Conservation (phyloP, 1,140 invertebrate genomes). For the Meteorus sp. region DNA sequence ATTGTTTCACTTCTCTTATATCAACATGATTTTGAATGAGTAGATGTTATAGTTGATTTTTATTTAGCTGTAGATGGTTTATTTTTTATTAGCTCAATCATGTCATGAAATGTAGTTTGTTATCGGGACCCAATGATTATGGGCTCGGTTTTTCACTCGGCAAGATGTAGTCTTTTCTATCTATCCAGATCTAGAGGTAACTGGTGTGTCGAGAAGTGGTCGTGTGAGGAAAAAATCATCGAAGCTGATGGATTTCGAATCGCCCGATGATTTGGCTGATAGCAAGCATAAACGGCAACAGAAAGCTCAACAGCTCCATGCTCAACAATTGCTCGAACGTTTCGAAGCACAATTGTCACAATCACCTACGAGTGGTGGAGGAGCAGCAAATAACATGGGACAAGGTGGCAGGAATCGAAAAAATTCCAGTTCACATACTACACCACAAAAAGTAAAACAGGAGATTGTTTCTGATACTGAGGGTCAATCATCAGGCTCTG, state of each 20-base stretch:
- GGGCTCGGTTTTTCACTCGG: slow-evolving; percentile 40
- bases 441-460: slow-evolving; percentile 41
- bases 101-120: slow-evolving; percentile 36
- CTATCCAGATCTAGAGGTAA: slow-evolving; percentile 75
- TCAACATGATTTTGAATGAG: too few species aligned
- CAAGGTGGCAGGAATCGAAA: slow-evolving; percentile 34
- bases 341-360: slow-evolving; percentile 45
- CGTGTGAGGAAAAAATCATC: slow-evolving; percentile 92
- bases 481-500: slow-evolving; percentile 59
- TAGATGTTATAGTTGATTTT: background rate
- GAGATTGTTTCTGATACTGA: slow-evolving; percentile 53
- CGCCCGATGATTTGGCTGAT: slow-evolving; percentile 73
- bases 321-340: slow-evolving; percentile 49
- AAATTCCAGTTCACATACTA: slow-evolving; percentile 41
- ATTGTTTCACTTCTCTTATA: background rate
- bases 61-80: background rate
- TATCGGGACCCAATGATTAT: slow-evolving; percentile 34
- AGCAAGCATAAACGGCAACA: slow-evolving; percentile 51
- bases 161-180: slow-evolving; percentile 51
- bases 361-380: background rate
- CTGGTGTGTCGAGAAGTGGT: slow-evolving; percentile 83
- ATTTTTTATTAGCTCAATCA: background rate
- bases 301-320: slow-evolving; percentile 50
- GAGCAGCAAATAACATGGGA: background rate
- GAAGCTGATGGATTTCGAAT: slow-evolving; percentile 90